Evolutionary conservation across 2,797 vertebrate genomes (phyloP).

Genomic region (Acomys russatus): DNA sequence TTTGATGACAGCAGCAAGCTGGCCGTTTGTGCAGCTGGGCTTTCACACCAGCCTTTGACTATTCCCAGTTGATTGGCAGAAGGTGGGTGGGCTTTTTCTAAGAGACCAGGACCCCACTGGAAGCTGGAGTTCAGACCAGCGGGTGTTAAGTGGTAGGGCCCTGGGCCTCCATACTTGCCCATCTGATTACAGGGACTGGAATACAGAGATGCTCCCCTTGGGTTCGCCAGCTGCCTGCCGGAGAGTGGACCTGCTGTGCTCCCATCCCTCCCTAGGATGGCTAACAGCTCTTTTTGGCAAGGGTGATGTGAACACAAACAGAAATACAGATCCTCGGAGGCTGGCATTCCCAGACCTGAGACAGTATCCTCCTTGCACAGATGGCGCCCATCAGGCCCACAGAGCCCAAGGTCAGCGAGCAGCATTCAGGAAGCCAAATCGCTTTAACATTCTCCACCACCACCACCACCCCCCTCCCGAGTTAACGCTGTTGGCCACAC

Average conservation of each 20-base stretch:
- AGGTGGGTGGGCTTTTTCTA: not conserved
- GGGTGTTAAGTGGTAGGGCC: not conserved
- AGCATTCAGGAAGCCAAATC: slow-evolving; percentile 28
- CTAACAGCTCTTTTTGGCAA: not conserved
- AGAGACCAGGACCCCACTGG: not conserved
- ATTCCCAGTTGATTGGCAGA: not conserved
- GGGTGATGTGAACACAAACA: not conserved
- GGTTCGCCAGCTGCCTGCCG: not conserved
- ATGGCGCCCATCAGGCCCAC: not conserved
- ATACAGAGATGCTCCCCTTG: not conserved
- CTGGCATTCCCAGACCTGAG: not conserved
- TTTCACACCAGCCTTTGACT: not conserved
- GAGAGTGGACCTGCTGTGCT: not conserved
- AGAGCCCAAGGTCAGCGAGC: not conserved
- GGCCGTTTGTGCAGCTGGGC: not conserved
- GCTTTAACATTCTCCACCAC: not conserved
- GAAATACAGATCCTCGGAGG: slow-evolving; percentile 33
- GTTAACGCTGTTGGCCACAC: not conserved
- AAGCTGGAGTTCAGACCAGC: not conserved
- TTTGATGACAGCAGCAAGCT: not conserved
- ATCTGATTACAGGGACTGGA: not conserved
- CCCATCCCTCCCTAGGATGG: not conserved
- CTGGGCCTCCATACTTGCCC: not conserved
- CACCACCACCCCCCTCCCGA: not conserved
- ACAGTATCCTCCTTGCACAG: not conserved